Percentiles rank a stretch among this genome's conserved stretches.
Evolutionary conservation across 1,140 invertebrate species (phyloP).

Genomic region (Brachionus koreanus): DNA sequence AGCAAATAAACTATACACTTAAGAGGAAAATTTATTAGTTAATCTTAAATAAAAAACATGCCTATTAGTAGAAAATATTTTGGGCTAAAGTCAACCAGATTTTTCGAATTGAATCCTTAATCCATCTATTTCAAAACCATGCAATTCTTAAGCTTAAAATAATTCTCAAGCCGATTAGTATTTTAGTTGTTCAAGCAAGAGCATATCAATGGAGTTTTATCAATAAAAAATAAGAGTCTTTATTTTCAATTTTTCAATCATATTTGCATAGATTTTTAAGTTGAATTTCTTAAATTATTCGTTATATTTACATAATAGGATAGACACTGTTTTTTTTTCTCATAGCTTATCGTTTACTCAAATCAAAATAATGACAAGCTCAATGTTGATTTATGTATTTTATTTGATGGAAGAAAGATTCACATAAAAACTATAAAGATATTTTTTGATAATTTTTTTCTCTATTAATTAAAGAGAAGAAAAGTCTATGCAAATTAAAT

Average conservation of each 20-base stretch:
- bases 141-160: not conserved
- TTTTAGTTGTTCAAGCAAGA: not conserved
- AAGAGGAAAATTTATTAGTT: not conserved
- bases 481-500: no score
- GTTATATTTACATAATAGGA: not conserved
- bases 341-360: no score
- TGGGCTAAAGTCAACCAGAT: not conserved
- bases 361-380: no score
- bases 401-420: no score
- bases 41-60: not conserved
- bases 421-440: no score
- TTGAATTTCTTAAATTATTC: not conserved
- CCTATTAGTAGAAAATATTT: not conserved
- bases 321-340: no score
- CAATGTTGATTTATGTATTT: no score
- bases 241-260: not conserved
- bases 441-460: no score
- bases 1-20: constrained; percentile 29
- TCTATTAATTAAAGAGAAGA: no score
- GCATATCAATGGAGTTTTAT: not conserved
- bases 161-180: not conserved
- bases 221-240: not conserved
- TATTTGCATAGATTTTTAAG: not conserved
- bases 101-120: not conserved
- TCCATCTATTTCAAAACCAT: not conserved